Percentiles rank a stretch among this genome's conserved stretches.
phyloP scores from a whole-genome alignment of 2,797 vertebrate species.

The Chiloscyllium punctatum region DNA sequence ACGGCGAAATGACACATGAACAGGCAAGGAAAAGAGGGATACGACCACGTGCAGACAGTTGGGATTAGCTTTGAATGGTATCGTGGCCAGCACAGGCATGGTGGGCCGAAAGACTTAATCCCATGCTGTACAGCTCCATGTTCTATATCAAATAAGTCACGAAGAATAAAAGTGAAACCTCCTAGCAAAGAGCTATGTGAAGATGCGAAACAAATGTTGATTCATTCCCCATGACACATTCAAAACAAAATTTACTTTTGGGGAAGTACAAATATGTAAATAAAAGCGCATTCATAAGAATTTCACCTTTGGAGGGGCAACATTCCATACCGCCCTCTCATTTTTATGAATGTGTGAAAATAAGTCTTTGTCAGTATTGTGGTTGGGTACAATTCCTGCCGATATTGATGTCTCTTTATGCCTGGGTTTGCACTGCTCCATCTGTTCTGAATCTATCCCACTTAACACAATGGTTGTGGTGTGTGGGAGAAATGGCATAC shows the following conservation, averaged over 20 bases:
- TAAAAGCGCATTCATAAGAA: neutral
- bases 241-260: neutral
- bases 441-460: too few species aligned
- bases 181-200: neutral
- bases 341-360: neutral
- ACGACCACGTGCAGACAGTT: too few species aligned
- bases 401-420: too few species aligned
- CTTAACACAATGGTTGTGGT: too few species aligned
- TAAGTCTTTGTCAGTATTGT: neutral
- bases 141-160: neutral
- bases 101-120: too few species aligned
- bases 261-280: neutral
- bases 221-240: neutral
- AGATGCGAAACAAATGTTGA: neutral
- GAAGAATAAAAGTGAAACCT: neutral
- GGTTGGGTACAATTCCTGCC: neutral
- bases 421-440: too few species aligned
- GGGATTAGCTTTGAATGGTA: too few species aligned
- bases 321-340: neutral
- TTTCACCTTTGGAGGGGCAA: neutral
- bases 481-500: too few species aligned
- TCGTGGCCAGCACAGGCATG: too few species aligned
- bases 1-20: neutral
- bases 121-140: too few species aligned
- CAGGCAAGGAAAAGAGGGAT: too few species aligned